A percentile compares a stretch with the other conserved stretches of the same genome.
phyloP scores from a whole-genome alignment of 2,113 vertebrate species.

The Siniperca chuatsi region DNA sequence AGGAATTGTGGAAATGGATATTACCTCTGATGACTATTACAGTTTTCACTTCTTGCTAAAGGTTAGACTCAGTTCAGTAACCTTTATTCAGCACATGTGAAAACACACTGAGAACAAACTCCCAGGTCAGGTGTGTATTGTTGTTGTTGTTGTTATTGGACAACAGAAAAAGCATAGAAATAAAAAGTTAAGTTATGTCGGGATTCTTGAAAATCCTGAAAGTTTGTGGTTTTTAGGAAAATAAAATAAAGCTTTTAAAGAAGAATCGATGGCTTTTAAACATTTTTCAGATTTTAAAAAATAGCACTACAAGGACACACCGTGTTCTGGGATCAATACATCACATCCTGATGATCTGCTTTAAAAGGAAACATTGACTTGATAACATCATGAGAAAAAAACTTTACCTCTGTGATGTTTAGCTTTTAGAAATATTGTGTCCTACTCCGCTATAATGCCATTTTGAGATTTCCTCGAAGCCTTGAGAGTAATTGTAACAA shows the following conservation, averaged over 20 bases:
- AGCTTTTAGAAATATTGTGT: background rate
- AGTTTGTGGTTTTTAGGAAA: background rate
- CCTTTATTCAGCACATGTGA: background rate
- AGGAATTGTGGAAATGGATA: conserved; percentile 30
- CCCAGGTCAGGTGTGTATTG: background rate
- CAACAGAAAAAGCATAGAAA: no score
- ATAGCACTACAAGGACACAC: background rate
- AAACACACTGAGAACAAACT: background rate
- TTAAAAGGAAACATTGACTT: conserved; percentile 6
- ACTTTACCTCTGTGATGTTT: background rate
- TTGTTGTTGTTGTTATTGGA: no score
- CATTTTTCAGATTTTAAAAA: background rate
- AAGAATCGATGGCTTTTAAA: conserved; percentile 12
- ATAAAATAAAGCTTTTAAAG: background rate
- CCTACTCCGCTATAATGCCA: no score
- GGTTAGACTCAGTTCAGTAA: conserved; percentile 21
- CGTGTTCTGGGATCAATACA: background rate
- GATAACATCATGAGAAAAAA: background rate
- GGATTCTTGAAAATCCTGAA: background rate
- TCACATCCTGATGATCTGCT: background rate
- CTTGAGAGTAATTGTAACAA: background rate
- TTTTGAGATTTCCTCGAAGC: background rate
- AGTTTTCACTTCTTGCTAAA: conserved; percentile 19
- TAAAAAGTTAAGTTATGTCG: background rate
- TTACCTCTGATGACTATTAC: conserved; percentile 26